Conservation (phyloP, 2,113 vertebrate species). For the Cebus imitator region DNA sequence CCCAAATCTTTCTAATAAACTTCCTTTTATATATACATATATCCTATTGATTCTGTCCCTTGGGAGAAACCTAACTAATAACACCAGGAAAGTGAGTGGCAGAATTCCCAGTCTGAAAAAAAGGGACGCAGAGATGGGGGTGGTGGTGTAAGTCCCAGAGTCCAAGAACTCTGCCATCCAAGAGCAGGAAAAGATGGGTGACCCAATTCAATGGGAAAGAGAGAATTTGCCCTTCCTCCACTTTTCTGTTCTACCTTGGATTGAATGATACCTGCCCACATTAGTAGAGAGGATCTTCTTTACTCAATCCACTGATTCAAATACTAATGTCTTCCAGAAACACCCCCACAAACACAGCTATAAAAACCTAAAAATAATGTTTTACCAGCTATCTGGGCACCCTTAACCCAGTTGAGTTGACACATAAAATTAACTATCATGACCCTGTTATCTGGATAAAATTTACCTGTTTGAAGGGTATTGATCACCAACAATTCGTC, state of each 20-base stretch:
- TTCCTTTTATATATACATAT: too few relatives aligned
- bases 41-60: too few relatives aligned
- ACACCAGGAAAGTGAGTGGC: not conserved
- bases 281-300: not conserved
- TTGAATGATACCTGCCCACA: not conserved
- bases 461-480: not conserved
- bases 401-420: not conserved
- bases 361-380: not conserved
- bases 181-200: not conserved
- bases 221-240: not conserved
- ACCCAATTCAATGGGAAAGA: not conserved
- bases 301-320: not conserved
- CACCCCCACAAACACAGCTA: not conserved
- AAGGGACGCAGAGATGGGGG: not conserved
- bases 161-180: not conserved
- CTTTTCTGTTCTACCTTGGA: not conserved
- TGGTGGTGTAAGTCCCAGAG: not conserved
- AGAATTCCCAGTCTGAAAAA: not conserved
- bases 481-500: not conserved
- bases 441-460: not conserved
- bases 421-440: not conserved
- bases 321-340: not conserved
- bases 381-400: not conserved
- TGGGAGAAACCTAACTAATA: too few relatives aligned
- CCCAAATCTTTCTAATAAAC: too few relatives aligned